Evolutionary conservation across 2,113 vertebrate species (phyloP), one percentile per base, ranked within the genome.

Genomic region (Plotosus lineatus): DNA sequence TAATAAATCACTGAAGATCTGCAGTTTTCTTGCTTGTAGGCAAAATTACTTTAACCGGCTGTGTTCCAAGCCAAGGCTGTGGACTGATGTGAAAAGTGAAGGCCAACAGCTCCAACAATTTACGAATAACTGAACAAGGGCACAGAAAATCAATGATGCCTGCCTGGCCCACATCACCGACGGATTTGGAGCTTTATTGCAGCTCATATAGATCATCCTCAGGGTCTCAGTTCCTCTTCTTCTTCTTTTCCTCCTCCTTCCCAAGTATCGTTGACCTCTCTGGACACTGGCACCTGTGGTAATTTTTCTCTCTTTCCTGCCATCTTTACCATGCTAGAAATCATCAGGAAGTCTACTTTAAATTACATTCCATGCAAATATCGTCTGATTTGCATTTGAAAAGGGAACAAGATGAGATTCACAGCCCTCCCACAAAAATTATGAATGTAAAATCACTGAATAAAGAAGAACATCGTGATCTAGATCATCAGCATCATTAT

Each of bases 51-150:
- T 76, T 31, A 77, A 17, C 26, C 42, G 36, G 61, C 74, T 80
- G 63, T 78, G 50, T 51, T 40, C 58, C 46, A 48, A 63, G 50
- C 79, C 79, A 81, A 80, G 82, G 79, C 75, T 78, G 61, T 31
- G 51, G 42, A 40, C 60, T 82, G 77, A 79, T 69, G 83, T 68
- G 61, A 78, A 79, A 75, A 69, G 61, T 44, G 77, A 79, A 85
- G 79, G 83, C 83, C 83, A 82, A n/a, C 60, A 44, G 51, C 63
- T 75, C 19, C 31, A 75, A 79, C 83, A 85, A 85, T 85, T 85
- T 85, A 85, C 76, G 69, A 79, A 85, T 82, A 77, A 78, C 80
- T 46, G 68, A 85, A 82, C 76, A 82, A 85, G 80, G 80, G 80
- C 80, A 65, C 79, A 42, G 61, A 85, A 82, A 85, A 85, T 85